Base-by-base conservation (phyloP, 2,888 invertebrate genomes). In the Pecten maximus region DNA sequence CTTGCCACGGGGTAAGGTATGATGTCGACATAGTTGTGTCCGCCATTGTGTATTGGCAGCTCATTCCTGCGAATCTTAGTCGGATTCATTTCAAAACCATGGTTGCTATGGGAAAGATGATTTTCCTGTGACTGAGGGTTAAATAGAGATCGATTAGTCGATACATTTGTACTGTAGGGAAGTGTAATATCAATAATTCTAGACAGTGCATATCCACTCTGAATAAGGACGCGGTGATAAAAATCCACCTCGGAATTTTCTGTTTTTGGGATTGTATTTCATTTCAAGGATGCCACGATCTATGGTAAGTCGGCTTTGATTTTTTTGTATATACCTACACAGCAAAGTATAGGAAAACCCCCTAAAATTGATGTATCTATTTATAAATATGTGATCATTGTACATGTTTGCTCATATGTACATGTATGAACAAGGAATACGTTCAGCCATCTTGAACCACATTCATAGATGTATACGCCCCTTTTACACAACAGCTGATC, bases 371-470 rank as follows among this genome's bases (percentile, higher is more conserved):
- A 74, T 28, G 8, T 28, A 0, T 4, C 74, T 74, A 74, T 74
- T 35, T 35, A 74, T 74, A 74, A 74, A 23, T 74, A 74, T 74
- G 74, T 35, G 10, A 74, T 74, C 74, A 74, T 74, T 74, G 0
- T 16, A 6, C 74, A 35, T 28, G 74, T 74, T 74, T 12, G n/a
- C n/a, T n/a, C n/a, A n/a, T n/a, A n/a, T n/a, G 12, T 44, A n/a
- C n/a, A 50, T n/a, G 28, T 28, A 74, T 35, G 8, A 1, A 8
- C 0, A n/a, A n/a, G n/a, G n/a, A 12, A 74, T 74, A 10, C 35
- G 35, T 74, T 28, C 74, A 74, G 74, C 74, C 74, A 74, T 74
- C 74, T 74, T 74, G 74, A 74, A 74, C 23, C 2, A 74, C 35
- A 28, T 74, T 35, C 6, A 10, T 35, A 6, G 74, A 74, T 12